These are phyloP conservation scores for Peromyscus attwateri DNA, from an alignment of 2,797 vertebrate species.

Conservation along the genomic window DNA sequence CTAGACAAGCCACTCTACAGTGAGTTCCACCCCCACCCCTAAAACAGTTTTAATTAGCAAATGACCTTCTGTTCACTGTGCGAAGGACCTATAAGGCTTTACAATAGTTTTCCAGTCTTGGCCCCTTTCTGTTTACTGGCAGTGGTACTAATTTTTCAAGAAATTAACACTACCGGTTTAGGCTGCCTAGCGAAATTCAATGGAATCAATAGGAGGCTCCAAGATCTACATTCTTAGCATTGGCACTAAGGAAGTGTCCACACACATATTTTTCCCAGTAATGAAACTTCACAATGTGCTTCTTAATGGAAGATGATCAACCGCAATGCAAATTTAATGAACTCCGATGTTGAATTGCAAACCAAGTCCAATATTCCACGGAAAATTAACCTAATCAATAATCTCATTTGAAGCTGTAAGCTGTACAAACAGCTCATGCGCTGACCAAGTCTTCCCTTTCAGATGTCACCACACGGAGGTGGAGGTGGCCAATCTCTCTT, in stretches of 20 bases:
- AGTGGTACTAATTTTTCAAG: conserved; percentile 67
- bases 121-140: accelerated
- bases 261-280: conserved; percentile 71
- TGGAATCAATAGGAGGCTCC: conserved; percentile 69
- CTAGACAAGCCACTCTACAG: not conserved
- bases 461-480: not conserved
- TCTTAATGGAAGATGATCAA: conserved; percentile 80
- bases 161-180: conserved; percentile 68
- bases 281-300: conserved; percentile 76
- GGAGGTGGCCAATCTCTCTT: not conserved
- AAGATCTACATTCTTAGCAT: conserved; percentile 69
- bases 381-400: conserved; percentile 84
- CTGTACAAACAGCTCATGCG: conserved; percentile 54
- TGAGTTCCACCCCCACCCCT: not conserved
- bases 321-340: conserved; percentile 81
- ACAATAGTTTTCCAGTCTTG: conserved; percentile 66
- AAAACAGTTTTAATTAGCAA: conserved; percentile 60
- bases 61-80: not conserved
- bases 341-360: conserved; percentile 82
- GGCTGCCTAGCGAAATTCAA: conserved; percentile 76
- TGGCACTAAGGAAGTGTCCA: conserved; percentile 70
- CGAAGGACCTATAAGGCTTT: conserved; percentile 63
- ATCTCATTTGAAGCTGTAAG: conserved; percentile 77
- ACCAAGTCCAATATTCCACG: conserved; percentile 76
- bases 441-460: conserved; percentile 28